Percentiles rank a stretch among this genome's conserved stretches.
These are phyloP conservation scores for Sciurus niger DNA, from an alignment of 2,113 vertebrate species.

Conservation along the genomic window DNA sequence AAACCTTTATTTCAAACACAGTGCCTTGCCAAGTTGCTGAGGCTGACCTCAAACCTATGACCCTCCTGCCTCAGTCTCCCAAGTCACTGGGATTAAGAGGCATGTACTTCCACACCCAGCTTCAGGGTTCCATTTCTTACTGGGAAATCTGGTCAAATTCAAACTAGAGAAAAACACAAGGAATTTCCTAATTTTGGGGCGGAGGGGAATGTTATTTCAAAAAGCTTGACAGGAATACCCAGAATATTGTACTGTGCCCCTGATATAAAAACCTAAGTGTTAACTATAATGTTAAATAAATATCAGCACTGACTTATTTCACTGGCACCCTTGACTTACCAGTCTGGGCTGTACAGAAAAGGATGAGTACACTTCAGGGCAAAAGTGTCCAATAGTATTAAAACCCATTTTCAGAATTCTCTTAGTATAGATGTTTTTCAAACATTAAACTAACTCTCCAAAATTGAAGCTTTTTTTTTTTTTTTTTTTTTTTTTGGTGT, in stretches of 20 bases:
- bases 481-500: too few relatives aligned
- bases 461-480: background rate
- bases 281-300: background rate
- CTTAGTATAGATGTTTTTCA: constrained; percentile 34
- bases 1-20: too few relatives aligned
- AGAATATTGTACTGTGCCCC: background rate
- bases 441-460: constrained; percentile 48
- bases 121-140: constrained; percentile 5
- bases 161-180: constrained; percentile 49
- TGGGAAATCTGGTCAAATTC: background rate
- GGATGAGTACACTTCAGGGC: background rate
- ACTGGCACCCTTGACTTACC: background rate
- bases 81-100: too few relatives aligned
- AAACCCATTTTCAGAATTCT: constrained; percentile 39
- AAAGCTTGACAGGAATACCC: background rate
- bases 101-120: too few relatives aligned
- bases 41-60: too few relatives aligned
- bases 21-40: too few relatives aligned
- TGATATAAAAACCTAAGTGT: background rate
- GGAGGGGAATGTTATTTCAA: background rate
- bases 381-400: constrained; percentile 56
- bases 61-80: too few relatives aligned
- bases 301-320: constrained; percentile 47
- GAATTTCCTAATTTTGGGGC: background rate
- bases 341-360: background rate